Evolutionary conservation across 2,888 invertebrate genomes (phyloP).

Genomic region (Teleiodes luculella): DNA sequence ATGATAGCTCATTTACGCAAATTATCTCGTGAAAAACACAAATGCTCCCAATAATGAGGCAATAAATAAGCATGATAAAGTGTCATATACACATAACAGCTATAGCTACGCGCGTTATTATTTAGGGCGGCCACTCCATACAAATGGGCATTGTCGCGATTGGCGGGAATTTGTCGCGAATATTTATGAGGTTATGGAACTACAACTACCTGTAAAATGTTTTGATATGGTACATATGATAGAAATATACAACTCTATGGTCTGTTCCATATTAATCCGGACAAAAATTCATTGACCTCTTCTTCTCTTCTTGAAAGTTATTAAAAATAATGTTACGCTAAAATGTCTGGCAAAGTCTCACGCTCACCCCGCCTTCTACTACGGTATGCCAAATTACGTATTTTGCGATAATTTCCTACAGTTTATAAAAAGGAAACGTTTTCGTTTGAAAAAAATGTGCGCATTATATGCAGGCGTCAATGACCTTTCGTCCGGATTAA

Average conservation of each 20-base stretch:
- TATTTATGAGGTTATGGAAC: slow-evolving; percentile 59
- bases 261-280: too few species aligned
- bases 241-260: background rate
- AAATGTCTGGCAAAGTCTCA: too few species aligned
- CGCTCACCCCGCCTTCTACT: too few species aligned
- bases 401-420: too few species aligned
- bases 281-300: too few species aligned
- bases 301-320: too few species aligned
- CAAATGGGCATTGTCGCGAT: slow-evolving; percentile 70
- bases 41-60: slow-evolving; percentile 45
- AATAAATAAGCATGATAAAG: slow-evolving; percentile 72
- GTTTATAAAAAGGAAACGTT: too few species aligned
- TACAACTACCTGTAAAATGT: slow-evolving; percentile 30
- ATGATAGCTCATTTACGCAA: background rate
- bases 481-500: too few species aligned
- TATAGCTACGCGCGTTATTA: slow-evolving; percentile 47
- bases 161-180: slow-evolving; percentile 61
- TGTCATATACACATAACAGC: slow-evolving; percentile 28
- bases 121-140: slow-evolving; percentile 55
- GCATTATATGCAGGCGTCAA: too few species aligned
- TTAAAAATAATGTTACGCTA: too few species aligned
- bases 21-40: slow-evolving; percentile 10
- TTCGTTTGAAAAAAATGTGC: too few species aligned
- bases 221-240: background rate
- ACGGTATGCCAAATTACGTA: too few species aligned